phyloP scores from a whole-genome alignment of 2,113 vertebrate species.

The Plecotus auritus region DNA sequence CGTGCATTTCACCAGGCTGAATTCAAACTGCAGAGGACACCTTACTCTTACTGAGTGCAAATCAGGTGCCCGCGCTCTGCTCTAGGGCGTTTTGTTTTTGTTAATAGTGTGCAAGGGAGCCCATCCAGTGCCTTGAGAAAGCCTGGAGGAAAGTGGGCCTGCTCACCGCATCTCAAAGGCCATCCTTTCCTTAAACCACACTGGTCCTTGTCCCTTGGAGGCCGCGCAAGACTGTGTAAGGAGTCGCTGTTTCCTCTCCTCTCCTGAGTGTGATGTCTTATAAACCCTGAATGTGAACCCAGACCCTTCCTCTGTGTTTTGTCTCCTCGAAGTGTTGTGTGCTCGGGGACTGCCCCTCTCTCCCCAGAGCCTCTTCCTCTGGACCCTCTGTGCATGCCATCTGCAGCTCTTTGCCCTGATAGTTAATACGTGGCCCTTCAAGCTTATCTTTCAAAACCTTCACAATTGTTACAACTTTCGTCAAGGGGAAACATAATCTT shows the following conservation, averaged over 20 bases:
- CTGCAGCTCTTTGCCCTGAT: slow-evolving; percentile 37
- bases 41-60: neutral
- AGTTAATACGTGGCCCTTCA: neutral
- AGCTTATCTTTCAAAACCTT: neutral
- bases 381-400: slow-evolving; percentile 58
- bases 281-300: slow-evolving; percentile 50
- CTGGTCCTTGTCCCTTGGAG: neutral
- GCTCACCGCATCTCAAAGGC: neutral
- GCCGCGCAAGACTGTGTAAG: neutral
- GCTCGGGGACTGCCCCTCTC: neutral
- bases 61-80: neutral
- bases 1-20: neutral
- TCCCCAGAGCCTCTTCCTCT: neutral
- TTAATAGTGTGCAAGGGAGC: neutral
- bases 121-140: neutral
- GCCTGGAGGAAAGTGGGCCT: neutral
- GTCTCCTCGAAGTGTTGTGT: neutral
- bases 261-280: slow-evolving; percentile 30
- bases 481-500: slow-evolving; percentile 57
- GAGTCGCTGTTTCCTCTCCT: neutral
- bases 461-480: slow-evolving; percentile 38
- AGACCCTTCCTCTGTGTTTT: neutral
- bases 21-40: neutral
- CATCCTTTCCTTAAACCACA: neutral
- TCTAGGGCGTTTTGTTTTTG: neutral